phyloP scores from a whole-genome alignment of 2,797 vertebrate genomes.

The Calcarius lapponicus region DNA sequence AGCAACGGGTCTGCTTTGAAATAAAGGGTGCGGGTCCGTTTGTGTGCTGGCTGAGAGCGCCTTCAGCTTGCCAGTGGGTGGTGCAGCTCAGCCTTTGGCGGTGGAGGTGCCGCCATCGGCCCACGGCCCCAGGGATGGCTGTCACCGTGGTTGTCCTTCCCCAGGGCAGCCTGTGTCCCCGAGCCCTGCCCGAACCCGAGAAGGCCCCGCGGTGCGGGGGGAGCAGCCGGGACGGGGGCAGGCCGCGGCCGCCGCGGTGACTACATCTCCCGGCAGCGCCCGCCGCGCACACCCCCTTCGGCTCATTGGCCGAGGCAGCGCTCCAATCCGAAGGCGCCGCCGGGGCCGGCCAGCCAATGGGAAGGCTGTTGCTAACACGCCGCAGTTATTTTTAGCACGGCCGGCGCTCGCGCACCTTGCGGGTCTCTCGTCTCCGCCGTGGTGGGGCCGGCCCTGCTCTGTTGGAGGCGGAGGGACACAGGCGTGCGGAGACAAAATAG shows the following conservation, averaged over 20 bases:
- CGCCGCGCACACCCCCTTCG: neutral
- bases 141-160: neutral
- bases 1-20: neutral
- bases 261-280: constrained; percentile 82
- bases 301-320: constrained; percentile 61
- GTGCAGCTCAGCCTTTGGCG: neutral
- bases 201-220: neutral
- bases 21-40: neutral
- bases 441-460: constrained; percentile 46
- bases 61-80: neutral
- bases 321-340: constrained; percentile 77
- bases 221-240: accelerated
- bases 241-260: neutral
- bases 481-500: constrained; percentile 48
- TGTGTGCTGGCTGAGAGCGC: neutral
- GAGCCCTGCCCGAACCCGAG: neutral
- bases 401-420: constrained; percentile 44
- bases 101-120: neutral
- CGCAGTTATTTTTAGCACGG: constrained; percentile 92
- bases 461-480: neutral
- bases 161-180: neutral
- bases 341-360: constrained; percentile 80
- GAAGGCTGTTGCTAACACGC: constrained; percentile 89
- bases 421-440: constrained; percentile 51
- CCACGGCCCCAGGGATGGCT: neutral